Percentiles rank a stretch among this genome's conserved stretches.
These are phyloP conservation scores for Bos taurus DNA, from an alignment of 2,113 vertebrate genomes.

Conservation along the genomic window DNA sequence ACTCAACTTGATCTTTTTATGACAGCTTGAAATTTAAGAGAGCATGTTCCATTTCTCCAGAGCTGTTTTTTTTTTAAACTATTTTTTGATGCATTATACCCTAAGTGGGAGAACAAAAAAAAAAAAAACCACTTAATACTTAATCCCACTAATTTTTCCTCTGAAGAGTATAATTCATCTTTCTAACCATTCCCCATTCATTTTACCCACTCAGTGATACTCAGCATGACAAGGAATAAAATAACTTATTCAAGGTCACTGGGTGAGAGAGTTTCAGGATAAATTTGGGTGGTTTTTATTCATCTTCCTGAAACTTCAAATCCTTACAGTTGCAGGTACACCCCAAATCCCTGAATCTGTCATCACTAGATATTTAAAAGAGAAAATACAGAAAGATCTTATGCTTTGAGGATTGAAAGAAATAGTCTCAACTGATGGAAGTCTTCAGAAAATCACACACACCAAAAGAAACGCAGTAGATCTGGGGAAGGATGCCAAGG, in stretches of 20 bases:
- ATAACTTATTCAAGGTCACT: neutral
- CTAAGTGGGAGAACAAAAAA: constrained; percentile 8
- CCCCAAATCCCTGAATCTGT: neutral
- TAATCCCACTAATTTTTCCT: neutral
- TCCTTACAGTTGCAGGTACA: neutral
- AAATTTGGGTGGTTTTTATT: neutral
- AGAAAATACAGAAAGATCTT: neutral
- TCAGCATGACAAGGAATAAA: neutral
- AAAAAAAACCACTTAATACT: neutral
- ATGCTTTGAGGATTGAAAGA: neutral
- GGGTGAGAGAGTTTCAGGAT: neutral
- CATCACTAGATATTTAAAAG: neutral
- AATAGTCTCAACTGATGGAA: neutral
- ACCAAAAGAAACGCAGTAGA: neutral
- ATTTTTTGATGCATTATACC: neutral
- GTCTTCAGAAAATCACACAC: neutral
- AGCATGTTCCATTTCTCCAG: neutral
- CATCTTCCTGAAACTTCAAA: neutral
- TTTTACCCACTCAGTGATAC: neutral
- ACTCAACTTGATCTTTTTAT: constrained; percentile 3
- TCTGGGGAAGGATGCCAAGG: neutral
- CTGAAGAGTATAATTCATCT: neutral
- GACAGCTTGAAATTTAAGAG: neutral
- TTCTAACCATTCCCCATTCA: neutral
- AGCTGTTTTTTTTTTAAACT: neutral